Percentiles rank a stretch among this genome's conserved stretches.
Evolutionary conservation across 2,888 invertebrate genomes (phyloP).

Genomic region (Alcis repandata): DNA sequence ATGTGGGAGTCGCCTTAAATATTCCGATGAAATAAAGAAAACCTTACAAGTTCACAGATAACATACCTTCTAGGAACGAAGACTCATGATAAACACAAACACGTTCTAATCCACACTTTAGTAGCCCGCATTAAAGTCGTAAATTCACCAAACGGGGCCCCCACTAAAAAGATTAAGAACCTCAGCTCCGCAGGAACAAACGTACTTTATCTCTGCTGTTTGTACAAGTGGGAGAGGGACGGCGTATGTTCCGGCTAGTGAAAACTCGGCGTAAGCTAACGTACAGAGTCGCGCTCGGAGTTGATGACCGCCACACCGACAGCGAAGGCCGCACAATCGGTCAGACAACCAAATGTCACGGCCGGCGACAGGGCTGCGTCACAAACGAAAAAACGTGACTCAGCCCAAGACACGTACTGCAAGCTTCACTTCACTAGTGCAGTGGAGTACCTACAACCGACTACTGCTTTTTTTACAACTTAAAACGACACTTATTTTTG

Average conservation of each 20-base stretch:
- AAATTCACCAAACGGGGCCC: constrained; percentile 25
- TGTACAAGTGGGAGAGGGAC: constrained; percentile 59
- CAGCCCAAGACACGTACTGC: constrained; percentile 50
- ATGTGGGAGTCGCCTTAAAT: not conserved
- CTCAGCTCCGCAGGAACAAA: constrained; percentile 50
- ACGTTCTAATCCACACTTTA: constrained; percentile 18
- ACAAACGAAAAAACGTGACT: constrained; percentile 81
- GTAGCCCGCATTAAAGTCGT: constrained; percentile 32
- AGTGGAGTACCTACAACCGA: not conserved
- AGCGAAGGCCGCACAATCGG: constrained; percentile 84
- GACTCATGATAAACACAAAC: constrained; percentile 14
- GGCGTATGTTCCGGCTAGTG: constrained; percentile 57
- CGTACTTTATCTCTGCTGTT: constrained; percentile 59
- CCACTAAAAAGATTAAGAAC: constrained; percentile 38
- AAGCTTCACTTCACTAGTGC: constrained; percentile 2
- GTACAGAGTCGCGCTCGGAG: constrained; percentile 74
- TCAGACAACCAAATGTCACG: constrained; percentile 85
- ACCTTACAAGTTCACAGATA: not conserved
- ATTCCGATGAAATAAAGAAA: not conserved
- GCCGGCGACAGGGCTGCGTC: constrained; percentile 79
- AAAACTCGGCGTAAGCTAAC: constrained; percentile 70
- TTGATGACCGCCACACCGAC: constrained; percentile 84
- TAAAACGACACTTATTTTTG: not conserved
- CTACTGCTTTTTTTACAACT: not conserved
- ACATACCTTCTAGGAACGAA: constrained; percentile 9